These are phyloP conservation scores for Microtus richardsoni DNA, from an alignment of 2,113 vertebrate genomes.

Conservation along the genomic window DNA sequence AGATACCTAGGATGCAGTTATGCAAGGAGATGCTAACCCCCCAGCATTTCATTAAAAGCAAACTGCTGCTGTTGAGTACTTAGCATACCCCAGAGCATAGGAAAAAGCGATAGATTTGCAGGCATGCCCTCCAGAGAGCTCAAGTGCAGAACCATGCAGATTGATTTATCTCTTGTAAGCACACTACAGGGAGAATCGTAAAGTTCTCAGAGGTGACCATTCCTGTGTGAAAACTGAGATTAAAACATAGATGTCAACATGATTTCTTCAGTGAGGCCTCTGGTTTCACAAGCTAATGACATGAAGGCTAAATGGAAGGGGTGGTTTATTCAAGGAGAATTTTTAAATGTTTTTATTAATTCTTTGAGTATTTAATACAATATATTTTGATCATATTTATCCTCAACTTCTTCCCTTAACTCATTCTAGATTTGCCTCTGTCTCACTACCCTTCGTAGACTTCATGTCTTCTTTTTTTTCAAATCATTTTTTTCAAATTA, in stretches of 20 bases:
- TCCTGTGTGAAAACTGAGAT: background rate
- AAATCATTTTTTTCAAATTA: background rate
- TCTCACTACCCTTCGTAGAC: no score
- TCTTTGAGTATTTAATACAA: background rate
- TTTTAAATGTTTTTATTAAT: background rate
- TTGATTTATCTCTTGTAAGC: background rate
- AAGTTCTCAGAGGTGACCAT: constrained; percentile 27
- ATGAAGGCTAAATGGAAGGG: background rate
- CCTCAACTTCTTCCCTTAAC: background rate
- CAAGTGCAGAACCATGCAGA: constrained; percentile 7
- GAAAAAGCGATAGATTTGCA: constrained; percentile 74
- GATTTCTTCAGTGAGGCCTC: background rate
- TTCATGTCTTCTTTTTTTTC: background rate
- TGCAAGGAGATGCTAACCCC: constrained; percentile 77
- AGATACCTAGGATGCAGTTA: constrained; percentile 74
- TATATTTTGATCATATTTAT: background rate
- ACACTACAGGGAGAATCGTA: background rate
- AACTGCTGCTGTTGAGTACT: constrained; percentile 70
- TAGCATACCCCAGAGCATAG: constrained; percentile 73
- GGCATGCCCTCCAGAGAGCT: constrained; percentile 14
- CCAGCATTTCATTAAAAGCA: constrained; percentile 82
- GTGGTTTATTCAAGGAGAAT: background rate
- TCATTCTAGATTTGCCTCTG: background rate
- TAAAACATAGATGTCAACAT: background rate
- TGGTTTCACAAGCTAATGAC: constrained; percentile 15